These are phyloP conservation scores for Aleiodes sp. DNA, from an alignment of 1,140 invertebrate genomes.

Conservation along the genomic window DNA sequence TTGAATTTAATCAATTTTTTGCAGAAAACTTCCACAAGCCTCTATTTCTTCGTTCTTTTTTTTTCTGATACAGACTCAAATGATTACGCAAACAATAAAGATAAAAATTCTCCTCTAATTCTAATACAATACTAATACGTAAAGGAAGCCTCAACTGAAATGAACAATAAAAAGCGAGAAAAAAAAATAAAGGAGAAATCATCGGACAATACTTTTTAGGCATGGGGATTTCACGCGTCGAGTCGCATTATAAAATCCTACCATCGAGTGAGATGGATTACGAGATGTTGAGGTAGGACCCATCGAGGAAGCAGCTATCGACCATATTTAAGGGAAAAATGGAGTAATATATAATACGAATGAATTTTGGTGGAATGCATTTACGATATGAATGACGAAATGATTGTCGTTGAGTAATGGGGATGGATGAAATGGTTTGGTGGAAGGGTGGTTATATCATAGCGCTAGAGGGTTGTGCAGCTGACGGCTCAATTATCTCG, in stretches of 20 bases:
- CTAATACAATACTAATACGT: neutral
- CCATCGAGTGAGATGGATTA: slow-evolving; percentile 52
- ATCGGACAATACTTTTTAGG: neutral
- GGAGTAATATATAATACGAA: too few relatives aligned
- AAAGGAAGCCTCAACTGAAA: neutral
- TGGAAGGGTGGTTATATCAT: slow-evolving; percentile 44
- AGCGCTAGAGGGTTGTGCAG: slow-evolving; percentile 54
- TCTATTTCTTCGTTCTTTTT: too few relatives aligned
- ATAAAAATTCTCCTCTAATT: neutral
- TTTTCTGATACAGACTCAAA: too few relatives aligned
- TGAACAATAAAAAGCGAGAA: neutral
- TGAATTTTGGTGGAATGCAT: too few relatives aligned
- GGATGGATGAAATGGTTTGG: neutral
- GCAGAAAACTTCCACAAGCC: neutral
- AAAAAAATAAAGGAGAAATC: neutral
- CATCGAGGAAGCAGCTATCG: slow-evolving; percentile 9
- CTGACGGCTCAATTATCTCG: slow-evolving; percentile 61
- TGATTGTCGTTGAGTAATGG: neutral
- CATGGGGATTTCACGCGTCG: slow-evolving; percentile 56
- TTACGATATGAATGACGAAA: too few relatives aligned
- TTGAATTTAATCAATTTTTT: too few relatives aligned
- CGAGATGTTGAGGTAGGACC: slow-evolving; percentile 44
- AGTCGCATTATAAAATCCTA: slow-evolving; percentile 51
- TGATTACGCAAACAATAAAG: slow-evolving; percentile 7
- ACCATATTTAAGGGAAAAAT: neutral